Evolutionary conservation across 2,888 invertebrate genomes (phyloP).

Genomic region (Cantharis nigra): DNA sequence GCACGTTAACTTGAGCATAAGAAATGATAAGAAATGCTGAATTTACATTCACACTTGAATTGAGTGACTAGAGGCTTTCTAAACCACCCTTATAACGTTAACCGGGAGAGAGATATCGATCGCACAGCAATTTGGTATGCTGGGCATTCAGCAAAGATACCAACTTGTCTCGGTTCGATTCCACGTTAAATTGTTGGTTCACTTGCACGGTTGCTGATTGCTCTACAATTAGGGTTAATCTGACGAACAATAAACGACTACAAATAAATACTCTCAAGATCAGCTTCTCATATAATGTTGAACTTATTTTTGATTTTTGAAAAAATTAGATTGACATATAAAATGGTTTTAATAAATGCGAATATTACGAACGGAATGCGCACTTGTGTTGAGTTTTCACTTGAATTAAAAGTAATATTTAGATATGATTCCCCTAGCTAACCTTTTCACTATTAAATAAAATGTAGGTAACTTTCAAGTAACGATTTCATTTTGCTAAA

Average conservation of each 20-base stretch:
- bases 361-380: not conserved
- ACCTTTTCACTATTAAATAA: not conserved
- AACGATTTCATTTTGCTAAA: not conserved
- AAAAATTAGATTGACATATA: too few species aligned
- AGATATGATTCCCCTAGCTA: not conserved
- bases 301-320: too few species aligned
- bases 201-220: not conserved
- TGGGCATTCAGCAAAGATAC: not conserved
- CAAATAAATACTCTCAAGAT: not conserved
- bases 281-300: too few species aligned
- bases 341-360: too few species aligned
- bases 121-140: not conserved
- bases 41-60: not conserved
- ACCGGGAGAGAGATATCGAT: not conserved
- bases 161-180: not conserved
- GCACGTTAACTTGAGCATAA: not conserved
- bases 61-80: not conserved
- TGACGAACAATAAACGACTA: not conserved
- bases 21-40: not conserved
- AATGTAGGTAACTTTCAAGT: not conserved
- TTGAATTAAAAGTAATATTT: not conserved
- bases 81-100: not conserved
- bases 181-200: not conserved
- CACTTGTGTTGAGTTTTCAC: not conserved
- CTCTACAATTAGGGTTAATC: not conserved